Conservation (phyloP, 2,113 vertebrate genomes). For the Elgaria multicarinata region DNA sequence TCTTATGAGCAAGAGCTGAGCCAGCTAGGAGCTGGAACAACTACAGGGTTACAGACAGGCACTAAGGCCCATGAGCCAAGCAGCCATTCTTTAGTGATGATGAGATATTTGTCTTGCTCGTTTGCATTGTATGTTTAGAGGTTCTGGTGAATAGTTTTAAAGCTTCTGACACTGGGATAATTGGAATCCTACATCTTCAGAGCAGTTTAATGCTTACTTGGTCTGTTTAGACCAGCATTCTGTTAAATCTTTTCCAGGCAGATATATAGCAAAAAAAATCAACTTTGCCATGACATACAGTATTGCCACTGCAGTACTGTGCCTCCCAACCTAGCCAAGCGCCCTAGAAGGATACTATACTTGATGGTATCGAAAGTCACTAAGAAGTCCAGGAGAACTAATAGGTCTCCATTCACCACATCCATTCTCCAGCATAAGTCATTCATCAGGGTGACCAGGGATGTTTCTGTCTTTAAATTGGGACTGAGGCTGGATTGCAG, state of each 20-base stretch:
- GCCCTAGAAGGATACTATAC: no score
- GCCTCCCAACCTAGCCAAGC: no score
- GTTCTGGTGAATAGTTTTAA: background rate
- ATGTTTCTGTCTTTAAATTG: no score
- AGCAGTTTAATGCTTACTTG: background rate
- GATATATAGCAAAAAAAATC: background rate
- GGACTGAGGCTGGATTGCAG: no score
- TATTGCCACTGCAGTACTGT: no score
- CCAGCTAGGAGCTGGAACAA: background rate
- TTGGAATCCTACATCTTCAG: background rate
- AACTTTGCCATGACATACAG: background rate
- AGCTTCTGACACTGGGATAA: background rate
- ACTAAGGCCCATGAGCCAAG: background rate
- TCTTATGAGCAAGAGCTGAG: no score
- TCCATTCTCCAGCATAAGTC: no score
- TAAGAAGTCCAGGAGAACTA: no score
- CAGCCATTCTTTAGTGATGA: no score
- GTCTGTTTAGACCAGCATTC: background rate
- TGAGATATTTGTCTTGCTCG: background rate
- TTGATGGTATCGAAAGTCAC: no score
- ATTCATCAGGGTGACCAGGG: no score
- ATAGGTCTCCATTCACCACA: no score
- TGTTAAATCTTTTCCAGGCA: background rate
- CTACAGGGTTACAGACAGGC: background rate
- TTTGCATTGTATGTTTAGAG: background rate